Evolutionary conservation across 2,113 vertebrate genomes (phyloP), one percentile per base, ranked within the genome.

Genomic region (Anser cygnoides): DNA sequence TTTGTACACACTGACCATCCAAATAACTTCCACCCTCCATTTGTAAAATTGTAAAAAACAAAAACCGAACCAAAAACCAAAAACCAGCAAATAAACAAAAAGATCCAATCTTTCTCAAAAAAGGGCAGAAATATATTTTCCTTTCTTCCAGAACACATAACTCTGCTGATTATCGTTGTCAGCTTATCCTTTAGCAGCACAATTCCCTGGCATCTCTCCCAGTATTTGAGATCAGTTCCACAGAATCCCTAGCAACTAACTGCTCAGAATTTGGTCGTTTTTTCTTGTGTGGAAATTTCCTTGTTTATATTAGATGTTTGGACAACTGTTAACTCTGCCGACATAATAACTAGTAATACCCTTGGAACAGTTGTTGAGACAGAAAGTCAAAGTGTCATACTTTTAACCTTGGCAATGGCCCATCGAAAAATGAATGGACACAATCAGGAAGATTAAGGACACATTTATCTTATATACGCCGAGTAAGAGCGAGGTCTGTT

Each of bases 321-420:
- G 22, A 61, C 11, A 85, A 88, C 33, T 90, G 93, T 23, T 67
- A 44, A 72, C 58, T 44, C 57, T 39, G n/a, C 19, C 46, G 54
- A 65, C 4, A 13, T 66, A 82, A 90, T 54, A 82, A 67, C 78
- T 0, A 84, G 9, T 28, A 79, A 46, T 67, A 85, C 49, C n/a
- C 68, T 84, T 74, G 80, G 65, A 83, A 66, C 44, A 66, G 44
- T 10, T 12, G 11, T 9, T 61, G 58, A 88, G 43, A 65, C 35
- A 0, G 0, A 76, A 54, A 87, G 16, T 43, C 61, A 49, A 21
- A 37, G 16, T 26, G 14, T 49, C 61, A 46, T 9, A 62, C 39
- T 57, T 57, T 84, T 15, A 89, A 77, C 73, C 39, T 49, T 74
- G 46, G 63, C 59, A 73, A 73, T 11, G 37, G 65, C 13, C 23